phyloP scores from a whole-genome alignment of 53 echinoderm and acorn worm species.

The Holothuria scabra region DNA sequence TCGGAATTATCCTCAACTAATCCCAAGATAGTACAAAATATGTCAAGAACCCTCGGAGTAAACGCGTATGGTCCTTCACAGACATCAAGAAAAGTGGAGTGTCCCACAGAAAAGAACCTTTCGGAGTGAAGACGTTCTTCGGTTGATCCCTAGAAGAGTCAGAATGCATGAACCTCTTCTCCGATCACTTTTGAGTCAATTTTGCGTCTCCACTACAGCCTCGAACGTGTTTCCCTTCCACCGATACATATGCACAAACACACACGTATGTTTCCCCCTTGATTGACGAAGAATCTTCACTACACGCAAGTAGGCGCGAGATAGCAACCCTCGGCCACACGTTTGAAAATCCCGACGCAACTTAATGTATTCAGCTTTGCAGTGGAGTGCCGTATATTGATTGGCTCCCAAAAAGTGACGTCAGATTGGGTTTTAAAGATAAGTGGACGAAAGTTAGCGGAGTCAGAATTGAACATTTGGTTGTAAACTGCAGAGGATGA shows the following conservation, averaged over 20 bases:
- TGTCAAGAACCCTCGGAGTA: slow-evolving; percentile 37
- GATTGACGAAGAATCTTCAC: not conserved
- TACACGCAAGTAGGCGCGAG: slow-evolving; percentile 9
- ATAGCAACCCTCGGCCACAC: not conserved
- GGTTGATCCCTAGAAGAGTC: too few species aligned
- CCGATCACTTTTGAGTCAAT: slow-evolving; percentile 30
- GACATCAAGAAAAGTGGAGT: slow-evolving; percentile 31
- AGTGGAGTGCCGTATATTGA: slow-evolving; percentile 6
- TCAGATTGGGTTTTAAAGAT: not conserved
- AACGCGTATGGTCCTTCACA: slow-evolving; percentile 10
- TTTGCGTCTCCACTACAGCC: not conserved
- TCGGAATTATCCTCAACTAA: slow-evolving; percentile 41
- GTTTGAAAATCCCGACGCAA: slow-evolving; percentile 36
- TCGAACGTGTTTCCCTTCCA: not conserved
- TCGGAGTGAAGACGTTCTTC: too few species aligned
- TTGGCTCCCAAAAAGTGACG: slow-evolving; percentile 27
- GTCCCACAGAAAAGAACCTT: slow-evolving; percentile 7
- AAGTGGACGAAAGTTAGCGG: slow-evolving; percentile 29
- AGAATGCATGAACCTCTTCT: slow-evolving; percentile 2
- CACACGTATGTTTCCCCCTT: not conserved
- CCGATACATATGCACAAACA: slow-evolving; percentile 7
- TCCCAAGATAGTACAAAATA: slow-evolving; percentile 3
- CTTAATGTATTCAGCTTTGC: slow-evolving; percentile 20
- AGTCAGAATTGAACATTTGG: too few species aligned
- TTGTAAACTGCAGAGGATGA: not conserved